These are phyloP conservation scores for Rhipidura dahli DNA, from an alignment of 2,113 vertebrate genomes.

Conservation along the genomic window DNA sequence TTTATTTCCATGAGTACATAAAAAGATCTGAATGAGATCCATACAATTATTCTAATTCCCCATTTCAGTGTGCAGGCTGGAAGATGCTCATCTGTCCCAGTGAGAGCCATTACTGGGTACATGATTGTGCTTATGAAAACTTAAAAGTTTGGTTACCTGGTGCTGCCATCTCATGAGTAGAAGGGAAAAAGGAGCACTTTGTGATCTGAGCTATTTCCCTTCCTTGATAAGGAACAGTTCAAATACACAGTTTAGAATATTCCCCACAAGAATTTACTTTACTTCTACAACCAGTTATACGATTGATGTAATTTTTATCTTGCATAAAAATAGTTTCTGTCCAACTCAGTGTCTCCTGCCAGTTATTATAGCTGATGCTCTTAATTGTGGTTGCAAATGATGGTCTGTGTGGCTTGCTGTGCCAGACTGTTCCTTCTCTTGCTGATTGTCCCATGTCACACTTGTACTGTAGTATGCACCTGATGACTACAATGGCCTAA, in stretches of 20 bases:
- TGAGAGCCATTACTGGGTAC: background rate
- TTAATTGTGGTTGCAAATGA: constrained; percentile 15
- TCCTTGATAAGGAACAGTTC: background rate
- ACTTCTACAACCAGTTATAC: background rate
- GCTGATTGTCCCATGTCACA: constrained; percentile 72
- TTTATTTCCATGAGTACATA: background rate
- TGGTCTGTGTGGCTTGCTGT: constrained; percentile 37
- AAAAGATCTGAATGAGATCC: background rate
- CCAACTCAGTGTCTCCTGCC: constrained; percentile 41
- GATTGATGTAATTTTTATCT: background rate
- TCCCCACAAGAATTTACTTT: background rate
- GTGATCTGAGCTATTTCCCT: background rate
- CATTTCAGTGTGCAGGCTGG: background rate
- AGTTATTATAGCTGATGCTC: constrained; percentile 1
- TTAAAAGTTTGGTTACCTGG: background rate
- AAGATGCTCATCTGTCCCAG: background rate
- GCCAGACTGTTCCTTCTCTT: constrained; percentile 30
- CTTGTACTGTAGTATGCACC: constrained; percentile 89
- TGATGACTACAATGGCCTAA: constrained; percentile 91
- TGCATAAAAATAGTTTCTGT: background rate
- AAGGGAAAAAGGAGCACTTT: background rate
- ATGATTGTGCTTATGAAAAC: background rate
- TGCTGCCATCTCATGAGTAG: background rate
- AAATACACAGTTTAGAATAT: background rate
- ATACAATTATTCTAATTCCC: background rate